phyloP scores from a whole-genome alignment of 2,797 vertebrate genomes.

The Ctenosaura bakeri region DNA sequence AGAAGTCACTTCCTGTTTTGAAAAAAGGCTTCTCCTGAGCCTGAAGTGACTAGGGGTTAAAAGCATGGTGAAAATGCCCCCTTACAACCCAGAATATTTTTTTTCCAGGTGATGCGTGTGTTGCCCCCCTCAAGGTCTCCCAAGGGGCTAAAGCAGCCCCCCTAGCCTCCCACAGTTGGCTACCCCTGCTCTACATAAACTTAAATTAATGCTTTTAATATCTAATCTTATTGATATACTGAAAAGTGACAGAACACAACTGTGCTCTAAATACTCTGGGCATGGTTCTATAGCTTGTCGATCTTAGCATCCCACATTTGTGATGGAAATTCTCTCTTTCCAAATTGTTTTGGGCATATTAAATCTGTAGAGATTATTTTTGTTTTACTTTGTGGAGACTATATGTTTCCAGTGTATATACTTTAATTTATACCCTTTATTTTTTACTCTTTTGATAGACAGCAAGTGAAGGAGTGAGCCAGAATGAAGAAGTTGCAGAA shows the following conservation, averaged over 20 bases:
- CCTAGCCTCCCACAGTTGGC: no score
- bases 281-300: background rate
- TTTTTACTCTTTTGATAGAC: conserved; percentile 55
- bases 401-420: background rate
- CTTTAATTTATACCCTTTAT: background rate
- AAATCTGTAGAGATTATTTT: background rate
- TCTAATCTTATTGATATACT: background rate
- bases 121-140: no score
- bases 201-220: background rate
- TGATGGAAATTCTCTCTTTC: conserved; percentile 8
- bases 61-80: no score
- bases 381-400: background rate
- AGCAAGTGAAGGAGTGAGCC: conserved; percentile 57
- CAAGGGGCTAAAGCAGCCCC: no score
- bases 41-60: no score
- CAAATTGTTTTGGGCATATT: background rate
- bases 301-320: background rate
- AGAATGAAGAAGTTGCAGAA: conserved; percentile 73
- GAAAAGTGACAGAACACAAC: background rate
- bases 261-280: background rate
- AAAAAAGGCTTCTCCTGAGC: no score
- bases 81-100: no score
- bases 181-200: background rate
- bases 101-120: no score
- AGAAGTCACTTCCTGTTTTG: no score